Evolutionary conservation across 2,888 invertebrate genomes (phyloP).

Genomic region (Venustoraphidia nigricollis): DNA sequence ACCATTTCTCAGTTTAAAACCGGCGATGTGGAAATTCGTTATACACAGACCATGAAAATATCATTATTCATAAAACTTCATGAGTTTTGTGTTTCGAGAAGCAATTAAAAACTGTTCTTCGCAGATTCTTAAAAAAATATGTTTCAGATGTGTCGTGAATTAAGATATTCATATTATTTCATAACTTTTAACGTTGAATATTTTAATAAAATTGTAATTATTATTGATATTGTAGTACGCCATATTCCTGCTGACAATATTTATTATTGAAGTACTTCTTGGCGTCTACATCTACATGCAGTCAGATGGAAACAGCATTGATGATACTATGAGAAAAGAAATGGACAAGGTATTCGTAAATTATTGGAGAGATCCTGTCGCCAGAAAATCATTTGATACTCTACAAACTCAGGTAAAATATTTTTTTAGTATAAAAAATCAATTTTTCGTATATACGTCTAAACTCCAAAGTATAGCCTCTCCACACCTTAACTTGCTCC

Average conservation of each 20-base stretch:
- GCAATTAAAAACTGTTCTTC: too few relatives aligned
- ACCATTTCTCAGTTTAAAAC: too few relatives aligned
- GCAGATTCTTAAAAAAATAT: too few relatives aligned
- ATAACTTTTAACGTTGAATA: constrained; percentile 4
- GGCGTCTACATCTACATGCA: constrained; percentile 48
- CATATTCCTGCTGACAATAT: constrained; percentile 50
- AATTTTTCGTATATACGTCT: too few relatives aligned
- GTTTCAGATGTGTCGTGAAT: too few relatives aligned
- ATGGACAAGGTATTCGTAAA: constrained; percentile 1
- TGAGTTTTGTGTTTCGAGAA: too few relatives aligned
- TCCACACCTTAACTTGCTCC: too few relatives aligned
- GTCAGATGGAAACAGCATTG: constrained; percentile 3
- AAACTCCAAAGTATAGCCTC: too few relatives aligned
- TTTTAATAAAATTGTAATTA: neutral
- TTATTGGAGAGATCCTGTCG: constrained; percentile 1
- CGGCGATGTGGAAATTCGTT: too few relatives aligned
- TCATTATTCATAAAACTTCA: too few relatives aligned
- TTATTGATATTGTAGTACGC: constrained; percentile 43
- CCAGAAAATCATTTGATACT: neutral
- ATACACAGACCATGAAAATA: too few relatives aligned
- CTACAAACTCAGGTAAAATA: neutral
- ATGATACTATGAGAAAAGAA: constrained; percentile 1
- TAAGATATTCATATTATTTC: neutral
- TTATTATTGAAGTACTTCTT: constrained; percentile 56
- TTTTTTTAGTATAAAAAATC: too few relatives aligned